A percentile compares a stretch with the other conserved stretches of the same genome.
Conservation (phyloP, 2,113 vertebrate genomes). For the Tenrec ecaudatus region DNA sequence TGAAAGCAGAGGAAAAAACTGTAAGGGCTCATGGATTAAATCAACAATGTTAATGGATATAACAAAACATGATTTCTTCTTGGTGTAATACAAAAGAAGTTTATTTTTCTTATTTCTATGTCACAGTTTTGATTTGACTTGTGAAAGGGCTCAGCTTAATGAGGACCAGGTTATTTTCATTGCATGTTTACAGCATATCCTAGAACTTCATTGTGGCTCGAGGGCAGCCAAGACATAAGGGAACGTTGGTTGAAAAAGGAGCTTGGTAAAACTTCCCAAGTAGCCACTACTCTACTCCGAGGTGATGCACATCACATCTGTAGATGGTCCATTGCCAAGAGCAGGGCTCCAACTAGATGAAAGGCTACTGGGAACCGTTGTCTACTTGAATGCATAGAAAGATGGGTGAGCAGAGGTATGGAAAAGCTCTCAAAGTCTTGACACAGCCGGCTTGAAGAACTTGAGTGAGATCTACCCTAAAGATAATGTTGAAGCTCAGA, state of each 20-base stretch:
- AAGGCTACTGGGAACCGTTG: not conserved
- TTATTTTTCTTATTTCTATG: not conserved
- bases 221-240: not conserved
- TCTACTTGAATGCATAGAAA: not conserved
- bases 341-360: no score
- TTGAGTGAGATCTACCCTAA: not conserved
- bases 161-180: not conserved
- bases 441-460: not conserved
- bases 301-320: accelerated
- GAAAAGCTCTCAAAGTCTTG: not conserved
- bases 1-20: no score
- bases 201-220: not conserved
- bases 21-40: not conserved
- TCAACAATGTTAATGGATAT: not conserved
- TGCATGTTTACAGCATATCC: not conserved
- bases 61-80: not conserved
- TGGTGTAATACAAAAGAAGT: not conserved
- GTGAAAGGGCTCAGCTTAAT: not conserved
- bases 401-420: not conserved
- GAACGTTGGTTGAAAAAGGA: not conserved
- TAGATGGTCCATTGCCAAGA: not conserved
- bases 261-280: not conserved
- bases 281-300: not conserved
- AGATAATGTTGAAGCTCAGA: not conserved
- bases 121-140: not conserved